These are phyloP conservation scores for Chaetophractus vellerosus DNA, from an alignment of 2,797 vertebrate species.

Conservation along the genomic window DNA sequence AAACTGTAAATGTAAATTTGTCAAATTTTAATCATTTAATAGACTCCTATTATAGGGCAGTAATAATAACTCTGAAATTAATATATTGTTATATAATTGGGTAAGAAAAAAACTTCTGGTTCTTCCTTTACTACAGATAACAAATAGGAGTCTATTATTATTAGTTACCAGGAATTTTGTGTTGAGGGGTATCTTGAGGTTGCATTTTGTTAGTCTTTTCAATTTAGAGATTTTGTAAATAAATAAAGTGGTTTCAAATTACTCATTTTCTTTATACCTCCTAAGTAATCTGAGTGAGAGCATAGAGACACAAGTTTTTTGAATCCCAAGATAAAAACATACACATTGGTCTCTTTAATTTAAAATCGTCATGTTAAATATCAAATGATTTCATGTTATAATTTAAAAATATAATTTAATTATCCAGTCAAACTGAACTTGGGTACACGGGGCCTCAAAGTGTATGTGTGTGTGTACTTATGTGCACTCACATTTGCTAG, in stretches of 20 bases:
- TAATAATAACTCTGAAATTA: background rate
- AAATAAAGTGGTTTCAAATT: background rate
- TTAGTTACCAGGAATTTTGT: background rate
- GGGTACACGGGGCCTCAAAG: background rate
- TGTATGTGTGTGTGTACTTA: background rate
- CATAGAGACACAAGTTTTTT: background rate
- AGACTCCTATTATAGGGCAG: background rate
- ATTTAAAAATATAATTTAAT: background rate
- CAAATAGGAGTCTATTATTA: background rate
- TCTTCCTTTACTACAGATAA: background rate
- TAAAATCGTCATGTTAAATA: background rate
- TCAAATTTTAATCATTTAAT: background rate
- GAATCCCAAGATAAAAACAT: too few relatives aligned
- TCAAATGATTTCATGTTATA: background rate
- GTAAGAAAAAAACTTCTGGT: background rate
- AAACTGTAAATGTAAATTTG: background rate
- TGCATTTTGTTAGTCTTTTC: conserved; percentile 35
- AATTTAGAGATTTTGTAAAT: background rate
- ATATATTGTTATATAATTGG: background rate
- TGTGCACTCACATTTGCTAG: background rate
- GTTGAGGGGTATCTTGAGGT: background rate
- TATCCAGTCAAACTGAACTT: background rate
- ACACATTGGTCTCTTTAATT: background rate
- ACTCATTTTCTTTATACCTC: background rate
- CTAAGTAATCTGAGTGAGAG: background rate